phyloP scores from a whole-genome alignment of 2,797 vertebrate species.

The Onychomys leucogaster region DNA sequence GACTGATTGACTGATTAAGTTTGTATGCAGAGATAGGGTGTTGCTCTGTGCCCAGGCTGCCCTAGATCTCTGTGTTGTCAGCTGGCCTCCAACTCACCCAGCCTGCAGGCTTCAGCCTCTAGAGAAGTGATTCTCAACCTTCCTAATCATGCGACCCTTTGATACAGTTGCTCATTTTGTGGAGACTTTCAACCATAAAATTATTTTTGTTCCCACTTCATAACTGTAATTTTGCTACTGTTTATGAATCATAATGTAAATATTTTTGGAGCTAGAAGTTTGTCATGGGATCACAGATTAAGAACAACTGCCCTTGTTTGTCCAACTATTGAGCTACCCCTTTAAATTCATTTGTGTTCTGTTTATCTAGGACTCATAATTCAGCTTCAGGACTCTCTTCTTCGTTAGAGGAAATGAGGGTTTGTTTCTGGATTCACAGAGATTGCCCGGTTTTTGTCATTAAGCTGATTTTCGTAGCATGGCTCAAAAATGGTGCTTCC shows the following conservation, averaged over 20 bases:
- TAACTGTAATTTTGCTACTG: neutral
- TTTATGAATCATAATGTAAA: neutral
- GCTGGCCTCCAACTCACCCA: neutral
- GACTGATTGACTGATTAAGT: neutral
- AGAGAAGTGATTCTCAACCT: neutral
- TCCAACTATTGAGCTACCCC: neutral
- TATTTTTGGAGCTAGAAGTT: neutral
- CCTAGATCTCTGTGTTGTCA: neutral
- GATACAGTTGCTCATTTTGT: neutral
- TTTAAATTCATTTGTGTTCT: neutral
- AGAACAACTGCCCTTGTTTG: neutral
- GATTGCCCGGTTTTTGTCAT: neutral
- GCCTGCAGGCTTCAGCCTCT: neutral
- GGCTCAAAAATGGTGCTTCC: neutral
- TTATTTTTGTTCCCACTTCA: too few species aligned
- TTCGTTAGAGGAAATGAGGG: neutral
- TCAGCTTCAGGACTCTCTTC: neutral
- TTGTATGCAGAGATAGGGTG: neutral
- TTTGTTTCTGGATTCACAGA: neutral
- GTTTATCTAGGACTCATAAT: neutral
- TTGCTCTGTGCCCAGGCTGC: neutral
- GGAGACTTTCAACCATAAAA: neutral
- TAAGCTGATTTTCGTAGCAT: neutral
- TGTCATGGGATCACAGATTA: neutral
- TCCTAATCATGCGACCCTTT: neutral